Conservation (phyloP, 1,140 invertebrate genomes). For the Anagrus nilaparvatae region DNA sequence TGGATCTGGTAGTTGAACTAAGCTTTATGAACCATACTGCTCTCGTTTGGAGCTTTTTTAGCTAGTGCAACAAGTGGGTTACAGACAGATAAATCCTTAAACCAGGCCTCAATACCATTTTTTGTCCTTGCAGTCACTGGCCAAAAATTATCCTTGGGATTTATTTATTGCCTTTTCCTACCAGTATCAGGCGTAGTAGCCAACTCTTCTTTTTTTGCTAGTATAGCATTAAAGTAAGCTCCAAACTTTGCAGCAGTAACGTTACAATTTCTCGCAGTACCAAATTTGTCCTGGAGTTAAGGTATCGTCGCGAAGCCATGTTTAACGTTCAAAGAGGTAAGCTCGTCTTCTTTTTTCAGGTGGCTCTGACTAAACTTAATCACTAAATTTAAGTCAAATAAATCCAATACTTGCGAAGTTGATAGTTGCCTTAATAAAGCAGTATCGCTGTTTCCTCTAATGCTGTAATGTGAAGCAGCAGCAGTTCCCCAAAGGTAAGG, state of each 20-base stretch:
- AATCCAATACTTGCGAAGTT: slow-evolving; percentile 57
- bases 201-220: slow-evolving; percentile 84
- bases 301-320: slow-evolving; percentile 85
- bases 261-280: slow-evolving; percentile 81
- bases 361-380: too few species aligned
- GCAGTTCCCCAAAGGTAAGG: slow-evolving; percentile 72
- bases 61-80: slow-evolving; percentile 79
- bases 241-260: slow-evolving; percentile 83
- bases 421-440: slow-evolving; percentile 59
- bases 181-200: slow-evolving; percentile 87
- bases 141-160: slow-evolving; percentile 95
- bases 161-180: slow-evolving; percentile 83
- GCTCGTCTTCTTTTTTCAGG: slow-evolving; percentile 95
- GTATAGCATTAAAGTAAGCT: slow-evolving; percentile 80
- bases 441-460: slow-evolving; percentile 48
- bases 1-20: slow-evolving; percentile 87
- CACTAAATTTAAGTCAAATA: too few species aligned
- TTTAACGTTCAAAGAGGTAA: slow-evolving; percentile 89
- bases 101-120: slow-evolving; percentile 85
- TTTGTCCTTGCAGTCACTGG: slow-evolving; percentile 77
- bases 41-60: slow-evolving; percentile 85
- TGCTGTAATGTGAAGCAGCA: slow-evolving; percentile 63
- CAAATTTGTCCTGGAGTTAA: slow-evolving; percentile 86
- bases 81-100: slow-evolving; percentile 88
- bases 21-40: slow-evolving; percentile 97